phyloP scores from a whole-genome alignment of 1,140 invertebrate genomes.

The Trichomalopsis sarcophagae region DNA sequence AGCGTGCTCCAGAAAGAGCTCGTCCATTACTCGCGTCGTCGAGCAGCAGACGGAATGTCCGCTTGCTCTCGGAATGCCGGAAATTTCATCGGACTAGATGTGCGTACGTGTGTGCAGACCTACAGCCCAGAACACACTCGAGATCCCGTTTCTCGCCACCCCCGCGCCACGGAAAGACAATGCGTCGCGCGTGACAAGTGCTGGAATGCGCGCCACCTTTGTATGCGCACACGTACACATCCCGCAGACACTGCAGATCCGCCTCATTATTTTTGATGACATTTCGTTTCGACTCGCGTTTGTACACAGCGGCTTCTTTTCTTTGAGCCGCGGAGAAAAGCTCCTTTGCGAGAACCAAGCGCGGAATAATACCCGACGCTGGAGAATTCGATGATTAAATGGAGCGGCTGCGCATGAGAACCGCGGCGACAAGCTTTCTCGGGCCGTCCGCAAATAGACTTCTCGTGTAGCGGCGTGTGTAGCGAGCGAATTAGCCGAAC shows the following conservation, averaged over 20 bases:
- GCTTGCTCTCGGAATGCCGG: background rate
- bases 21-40: background rate
- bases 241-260: background rate
- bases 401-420: background rate
- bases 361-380: background rate
- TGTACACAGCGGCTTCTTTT: background rate
- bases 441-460: background rate
- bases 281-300: background rate
- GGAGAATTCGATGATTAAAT: background rate
- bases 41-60: background rate
- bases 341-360: background rate
- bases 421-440: background rate
- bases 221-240: background rate
- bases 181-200: background rate
- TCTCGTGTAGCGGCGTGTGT: background rate
- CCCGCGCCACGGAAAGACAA: background rate
- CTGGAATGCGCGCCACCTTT: background rate
- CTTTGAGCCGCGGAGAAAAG: background rate
- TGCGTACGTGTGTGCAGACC: background rate
- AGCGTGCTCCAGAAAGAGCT: background rate
- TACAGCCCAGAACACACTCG: background rate
- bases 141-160: background rate
- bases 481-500: background rate
- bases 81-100: background rate
- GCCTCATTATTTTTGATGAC: background rate